These are phyloP conservation scores for Frankliniella fusca DNA, from an alignment of 2,888 invertebrate species.

Conservation along the genomic window DNA sequence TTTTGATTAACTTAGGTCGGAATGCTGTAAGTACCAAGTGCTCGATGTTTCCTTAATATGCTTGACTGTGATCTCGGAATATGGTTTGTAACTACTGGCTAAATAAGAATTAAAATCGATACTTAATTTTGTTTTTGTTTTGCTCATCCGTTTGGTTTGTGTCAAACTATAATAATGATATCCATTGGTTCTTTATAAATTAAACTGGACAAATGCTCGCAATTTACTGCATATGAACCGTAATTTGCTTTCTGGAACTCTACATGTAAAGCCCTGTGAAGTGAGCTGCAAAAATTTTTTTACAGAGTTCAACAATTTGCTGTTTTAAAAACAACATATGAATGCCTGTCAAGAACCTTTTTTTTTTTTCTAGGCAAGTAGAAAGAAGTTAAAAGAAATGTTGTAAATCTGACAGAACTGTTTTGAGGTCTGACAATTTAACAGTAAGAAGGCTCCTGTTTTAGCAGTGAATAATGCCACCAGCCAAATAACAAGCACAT, in stretches of 20 bases:
- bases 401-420: neutral
- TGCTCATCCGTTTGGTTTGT: neutral
- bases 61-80: slow-evolving; percentile 22
- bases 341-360: neutral
- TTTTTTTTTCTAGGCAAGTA: neutral
- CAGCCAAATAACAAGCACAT: neutral
- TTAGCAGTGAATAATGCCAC: neutral
- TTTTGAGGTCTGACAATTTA: neutral
- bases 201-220: neutral
- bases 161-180: neutral
- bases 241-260: neutral
- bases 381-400: neutral
- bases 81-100: neutral
- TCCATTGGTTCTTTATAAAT: neutral
- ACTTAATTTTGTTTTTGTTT: slow-evolving; percentile 1
- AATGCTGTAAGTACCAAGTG: neutral
- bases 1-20: too few species aligned
- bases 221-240: neutral
- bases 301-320: neutral
- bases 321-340: neutral
- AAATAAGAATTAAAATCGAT: neutral
- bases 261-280: neutral
- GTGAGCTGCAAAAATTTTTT: neutral
- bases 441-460: neutral
- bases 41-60: neutral